Conservation (phyloP, 2,797 vertebrate species). For the Hirundo rustica region DNA sequence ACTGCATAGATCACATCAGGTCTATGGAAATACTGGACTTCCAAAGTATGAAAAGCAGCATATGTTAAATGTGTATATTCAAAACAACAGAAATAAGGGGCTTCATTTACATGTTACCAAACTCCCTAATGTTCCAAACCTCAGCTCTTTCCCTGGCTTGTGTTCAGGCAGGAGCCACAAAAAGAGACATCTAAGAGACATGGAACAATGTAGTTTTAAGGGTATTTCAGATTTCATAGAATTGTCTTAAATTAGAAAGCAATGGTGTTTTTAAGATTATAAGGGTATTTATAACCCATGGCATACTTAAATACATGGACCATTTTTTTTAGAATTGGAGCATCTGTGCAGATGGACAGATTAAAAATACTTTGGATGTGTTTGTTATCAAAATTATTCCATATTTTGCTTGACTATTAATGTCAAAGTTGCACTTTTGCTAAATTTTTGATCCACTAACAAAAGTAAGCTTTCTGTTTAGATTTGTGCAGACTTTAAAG, state of each 20-base stretch:
- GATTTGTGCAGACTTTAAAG: not conserved
- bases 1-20: constrained; percentile 19
- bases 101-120: constrained; percentile 24
- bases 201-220: not conserved
- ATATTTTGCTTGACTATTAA: not conserved
- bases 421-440: not conserved
- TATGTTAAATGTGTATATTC: constrained; percentile 25
- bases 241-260: not conserved
- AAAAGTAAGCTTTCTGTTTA: not conserved
- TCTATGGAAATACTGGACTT: constrained; percentile 4
- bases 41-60: constrained; percentile 42
- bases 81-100: constrained; percentile 12
- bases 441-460: constrained; percentile 7
- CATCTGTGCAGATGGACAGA: not conserved
- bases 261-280: not conserved
- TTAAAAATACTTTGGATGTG: not conserved
- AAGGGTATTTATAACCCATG: not conserved
- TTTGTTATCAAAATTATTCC: not conserved
- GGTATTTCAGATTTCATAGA: not conserved
- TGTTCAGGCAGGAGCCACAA: not conserved
- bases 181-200: not conserved
- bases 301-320: not conserved
- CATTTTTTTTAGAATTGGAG: not conserved
- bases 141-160: not conserved
- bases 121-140: constrained; percentile 31